These are phyloP conservation scores for Notamacropus eugenii DNA, from an alignment of 2,797 vertebrate species.

Conservation along the genomic window DNA sequence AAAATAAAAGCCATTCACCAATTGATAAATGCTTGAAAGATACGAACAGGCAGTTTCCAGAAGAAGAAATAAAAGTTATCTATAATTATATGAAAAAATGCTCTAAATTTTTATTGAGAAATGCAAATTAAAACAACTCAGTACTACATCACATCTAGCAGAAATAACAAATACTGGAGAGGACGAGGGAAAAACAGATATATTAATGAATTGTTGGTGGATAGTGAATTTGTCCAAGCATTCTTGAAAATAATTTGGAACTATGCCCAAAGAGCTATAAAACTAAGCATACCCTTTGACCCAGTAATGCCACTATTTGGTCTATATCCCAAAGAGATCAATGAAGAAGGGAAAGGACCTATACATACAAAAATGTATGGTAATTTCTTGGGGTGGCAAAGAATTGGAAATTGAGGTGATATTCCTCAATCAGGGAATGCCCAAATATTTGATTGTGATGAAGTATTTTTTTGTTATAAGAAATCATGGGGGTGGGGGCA, in stretches of 20 bases:
- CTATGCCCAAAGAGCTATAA: background rate
- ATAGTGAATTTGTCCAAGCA: background rate
- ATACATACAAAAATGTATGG: background rate
- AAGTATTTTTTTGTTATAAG: background rate
- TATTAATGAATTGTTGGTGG: background rate
- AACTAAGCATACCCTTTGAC: background rate
- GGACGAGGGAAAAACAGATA: background rate
- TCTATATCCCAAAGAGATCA: background rate
- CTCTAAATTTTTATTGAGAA: background rate
- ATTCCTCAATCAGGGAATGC: background rate
- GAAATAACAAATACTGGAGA: background rate
- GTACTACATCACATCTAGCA: background rate
- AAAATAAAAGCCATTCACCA: background rate
- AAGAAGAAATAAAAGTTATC: background rate
- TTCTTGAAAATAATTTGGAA: background rate
- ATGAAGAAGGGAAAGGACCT: background rate
- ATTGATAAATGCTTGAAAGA: background rate
- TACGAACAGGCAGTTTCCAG: background rate
- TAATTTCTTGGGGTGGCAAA: background rate
- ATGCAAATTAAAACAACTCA: background rate
- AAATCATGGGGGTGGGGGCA: too few relatives aligned
- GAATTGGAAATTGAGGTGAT: background rate
- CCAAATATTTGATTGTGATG: background rate
- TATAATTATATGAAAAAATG: background rate
- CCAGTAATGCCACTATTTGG: background rate